Evolutionary conservation across 2,888 invertebrate species (phyloP).

Genomic region (Artemia sinica): DNA sequence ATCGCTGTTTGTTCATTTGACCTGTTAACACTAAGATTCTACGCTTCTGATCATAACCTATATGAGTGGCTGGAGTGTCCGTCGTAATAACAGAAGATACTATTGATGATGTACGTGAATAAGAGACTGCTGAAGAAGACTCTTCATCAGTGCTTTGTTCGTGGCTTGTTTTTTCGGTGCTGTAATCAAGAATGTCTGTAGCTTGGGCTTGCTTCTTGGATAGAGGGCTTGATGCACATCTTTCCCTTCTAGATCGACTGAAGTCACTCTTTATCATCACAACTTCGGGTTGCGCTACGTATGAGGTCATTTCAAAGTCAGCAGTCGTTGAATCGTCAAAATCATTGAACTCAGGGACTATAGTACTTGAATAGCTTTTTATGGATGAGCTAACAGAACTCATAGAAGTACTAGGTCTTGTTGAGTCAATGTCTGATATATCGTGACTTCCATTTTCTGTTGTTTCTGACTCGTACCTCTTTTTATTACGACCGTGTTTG

Average conservation of each 20-base stretch:
- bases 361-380: slow-evolving; percentile 11
- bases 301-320: slow-evolving; percentile 1
- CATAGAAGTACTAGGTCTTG: slow-evolving; percentile 1
- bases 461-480: too few species aligned
- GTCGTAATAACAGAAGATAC: not conserved
- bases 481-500: too few species aligned
- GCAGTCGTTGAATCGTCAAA: not conserved
- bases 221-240: not conserved
- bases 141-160: not conserved
- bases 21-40: not conserved
- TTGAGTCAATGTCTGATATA: not conserved
- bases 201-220: not conserved
- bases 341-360: not conserved
- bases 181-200: too few species aligned
- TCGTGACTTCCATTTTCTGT: too few species aligned
- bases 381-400: not conserved
- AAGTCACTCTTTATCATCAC: not conserved
- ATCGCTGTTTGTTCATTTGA: not conserved
- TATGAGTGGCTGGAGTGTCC: not conserved
- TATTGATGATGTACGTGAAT: not conserved
- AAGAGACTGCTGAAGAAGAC: not conserved
- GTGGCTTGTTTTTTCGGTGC: not conserved
- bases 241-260: not conserved
- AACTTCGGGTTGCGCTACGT: not conserved
- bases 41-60: not conserved